Base-by-base conservation (phyloP, 2,888 invertebrate genomes). In the Carabus problematicus region DNA sequence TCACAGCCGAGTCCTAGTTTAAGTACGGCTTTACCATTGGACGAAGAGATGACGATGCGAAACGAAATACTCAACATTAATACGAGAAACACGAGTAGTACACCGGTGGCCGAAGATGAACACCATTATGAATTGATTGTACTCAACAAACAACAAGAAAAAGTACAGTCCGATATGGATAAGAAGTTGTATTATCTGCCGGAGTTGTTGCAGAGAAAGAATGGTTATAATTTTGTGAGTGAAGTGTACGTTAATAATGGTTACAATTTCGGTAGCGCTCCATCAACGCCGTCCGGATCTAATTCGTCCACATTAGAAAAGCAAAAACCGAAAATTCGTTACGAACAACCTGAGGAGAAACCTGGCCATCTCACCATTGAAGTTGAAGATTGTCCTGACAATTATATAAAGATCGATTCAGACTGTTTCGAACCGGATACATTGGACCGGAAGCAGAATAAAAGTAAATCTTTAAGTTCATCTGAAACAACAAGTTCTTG, bases 381-480 rank as follows among this genome's bases (percentile, higher is more conserved):
- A 82, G 91, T 94, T 0, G 91, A 91, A 77, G 93, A 93, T 78
- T 88, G 92, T 16, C 89, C 92, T 0, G 89, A 91, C 74, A 91
- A 92, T 76, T 91, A 91, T 73, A 87, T 90, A 7, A 87, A 86
- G 76, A 89, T 91, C 59, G 94, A 94, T 76, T 92, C 92, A 1
- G 92, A 92, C 75, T 89, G 89, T 64, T 94, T 93, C 75, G 94
- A 94, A 79, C 93, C 94, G 0, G 94, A 94, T 73, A 94, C 94
- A 0, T 83, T 94, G 67, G 94, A 94, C 76, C 85, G 94, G 29
- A 93, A 93, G 77, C 89, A 91, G 52, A 87, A 84, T 78, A 87
- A 86, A 74, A 78, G 47, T 12, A 70, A 68, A 16, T 77, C 78
- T 42, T 72, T 77, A 0, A 77, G 73, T 29, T 78, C 84, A 71